Evolutionary conservation across 2,113 vertebrate species (phyloP).

Genomic region (Abramis brama): DNA sequence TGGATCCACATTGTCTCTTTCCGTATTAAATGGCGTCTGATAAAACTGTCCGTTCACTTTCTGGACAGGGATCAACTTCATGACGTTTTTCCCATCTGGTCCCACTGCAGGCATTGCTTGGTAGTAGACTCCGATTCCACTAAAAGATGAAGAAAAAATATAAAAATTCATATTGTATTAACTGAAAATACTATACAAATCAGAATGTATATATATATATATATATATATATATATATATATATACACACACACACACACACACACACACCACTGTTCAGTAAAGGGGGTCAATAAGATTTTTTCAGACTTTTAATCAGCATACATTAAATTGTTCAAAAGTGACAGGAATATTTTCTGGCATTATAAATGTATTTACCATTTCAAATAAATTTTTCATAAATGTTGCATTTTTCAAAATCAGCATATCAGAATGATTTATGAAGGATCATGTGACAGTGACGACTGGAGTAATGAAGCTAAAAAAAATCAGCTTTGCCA

Average conservation of each 20-base stretch:
- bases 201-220: too few relatives aligned
- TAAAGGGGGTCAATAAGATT: too few relatives aligned
- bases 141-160: slow-evolving; percentile 58
- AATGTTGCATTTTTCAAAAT: background rate
- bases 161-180: background rate
- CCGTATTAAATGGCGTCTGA: slow-evolving; percentile 65
- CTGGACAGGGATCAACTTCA: slow-evolving; percentile 87
- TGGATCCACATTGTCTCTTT: slow-evolving; percentile 50
- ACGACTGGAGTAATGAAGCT: background rate
- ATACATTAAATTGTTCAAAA: too few relatives aligned
- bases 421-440: background rate
- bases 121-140: slow-evolving; percentile 85
- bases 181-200: background rate
- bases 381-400: too few relatives aligned
- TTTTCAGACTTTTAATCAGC: too few relatives aligned
- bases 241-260: too few relatives aligned
- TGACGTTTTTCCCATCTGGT: slow-evolving; percentile 86
- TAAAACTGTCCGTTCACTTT: slow-evolving; percentile 78
- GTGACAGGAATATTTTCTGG: too few relatives aligned
- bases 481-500: too few relatives aligned
- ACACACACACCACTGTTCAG: too few relatives aligned
- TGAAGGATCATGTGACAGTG: background rate
- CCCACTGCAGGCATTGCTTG: slow-evolving; percentile 84
- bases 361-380: too few relatives aligned
- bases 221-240: too few relatives aligned